Conservation (phyloP, 2,113 vertebrate species). For the Nestor notabilis region DNA sequence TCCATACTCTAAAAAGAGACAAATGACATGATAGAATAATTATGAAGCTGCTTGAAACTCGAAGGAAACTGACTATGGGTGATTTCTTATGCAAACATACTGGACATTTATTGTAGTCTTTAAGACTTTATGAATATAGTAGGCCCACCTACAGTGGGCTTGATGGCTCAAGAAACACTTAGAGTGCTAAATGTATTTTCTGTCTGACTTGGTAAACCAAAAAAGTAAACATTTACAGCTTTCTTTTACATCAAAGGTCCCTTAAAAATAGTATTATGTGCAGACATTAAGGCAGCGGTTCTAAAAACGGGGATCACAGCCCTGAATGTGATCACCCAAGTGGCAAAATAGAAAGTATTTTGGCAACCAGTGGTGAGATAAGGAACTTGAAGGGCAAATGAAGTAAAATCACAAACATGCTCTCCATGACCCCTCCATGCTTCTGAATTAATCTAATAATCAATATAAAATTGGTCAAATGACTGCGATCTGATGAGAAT, state of each 20-base stretch:
- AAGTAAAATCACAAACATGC: not conserved
- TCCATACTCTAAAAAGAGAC: not conserved
- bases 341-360: not conserved
- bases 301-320: not conserved
- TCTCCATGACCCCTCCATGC: not conserved
- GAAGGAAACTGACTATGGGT: not conserved
- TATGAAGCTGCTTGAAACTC: not conserved
- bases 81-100: not conserved
- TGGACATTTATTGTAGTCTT: not conserved
- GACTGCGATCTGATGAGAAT: not conserved
- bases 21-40: not conserved
- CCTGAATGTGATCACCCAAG: not conserved
- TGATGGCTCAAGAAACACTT: not conserved
- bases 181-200: not conserved
- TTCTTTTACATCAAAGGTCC: not conserved
- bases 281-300: not conserved
- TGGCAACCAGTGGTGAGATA: not conserved
- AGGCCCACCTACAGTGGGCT: not conserved
- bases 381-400: not conserved
- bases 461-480: not conserved
- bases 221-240: not conserved
- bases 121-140: not conserved
- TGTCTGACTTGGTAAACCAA: not conserved
- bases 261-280: not conserved
- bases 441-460: not conserved